Evolutionary conservation across 2,888 invertebrate species (phyloP).

Genomic region (Troides helena): DNA sequence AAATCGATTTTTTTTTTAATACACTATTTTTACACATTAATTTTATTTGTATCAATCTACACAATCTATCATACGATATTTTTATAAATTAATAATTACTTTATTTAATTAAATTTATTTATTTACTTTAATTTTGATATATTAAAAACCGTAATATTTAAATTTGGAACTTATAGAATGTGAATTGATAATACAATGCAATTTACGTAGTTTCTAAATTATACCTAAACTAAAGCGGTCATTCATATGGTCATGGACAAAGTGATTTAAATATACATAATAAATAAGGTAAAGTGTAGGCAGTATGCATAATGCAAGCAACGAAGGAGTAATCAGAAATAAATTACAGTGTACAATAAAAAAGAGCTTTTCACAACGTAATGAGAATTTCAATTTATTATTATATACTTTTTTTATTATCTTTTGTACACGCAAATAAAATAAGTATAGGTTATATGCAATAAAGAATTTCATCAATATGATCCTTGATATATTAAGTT

Average conservation of each 20-base stretch:
- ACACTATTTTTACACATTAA: too few species aligned
- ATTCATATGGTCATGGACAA: slow-evolving; percentile 13
- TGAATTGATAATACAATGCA: neutral
- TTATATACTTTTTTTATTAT: neutral
- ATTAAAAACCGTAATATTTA: neutral
- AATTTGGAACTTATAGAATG: neutral
- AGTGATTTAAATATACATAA: slow-evolving; percentile 14
- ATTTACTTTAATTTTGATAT: too few species aligned
- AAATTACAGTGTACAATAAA: neutral
- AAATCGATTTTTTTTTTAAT: too few species aligned
- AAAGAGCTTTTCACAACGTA: slow-evolving; percentile 1
- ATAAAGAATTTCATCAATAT: too few species aligned
- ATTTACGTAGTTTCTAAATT: neutral
- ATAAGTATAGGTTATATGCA: too few species aligned
- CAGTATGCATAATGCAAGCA: slow-evolving; percentile 20
- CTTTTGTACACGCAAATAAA: too few species aligned
- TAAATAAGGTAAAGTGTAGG: slow-evolving; percentile 1
- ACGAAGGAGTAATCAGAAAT: slow-evolving; percentile 9
- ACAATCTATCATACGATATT: too few species aligned
- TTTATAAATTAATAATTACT: too few species aligned
- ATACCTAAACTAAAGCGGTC: neutral
- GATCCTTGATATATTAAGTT: too few species aligned
- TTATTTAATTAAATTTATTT: too few species aligned
- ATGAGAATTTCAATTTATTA: slow-evolving; percentile 1
- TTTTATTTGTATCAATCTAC: too few species aligned